phyloP scores from a whole-genome alignment of 2,113 vertebrate genomes.

The Cygnus buccinator region DNA sequence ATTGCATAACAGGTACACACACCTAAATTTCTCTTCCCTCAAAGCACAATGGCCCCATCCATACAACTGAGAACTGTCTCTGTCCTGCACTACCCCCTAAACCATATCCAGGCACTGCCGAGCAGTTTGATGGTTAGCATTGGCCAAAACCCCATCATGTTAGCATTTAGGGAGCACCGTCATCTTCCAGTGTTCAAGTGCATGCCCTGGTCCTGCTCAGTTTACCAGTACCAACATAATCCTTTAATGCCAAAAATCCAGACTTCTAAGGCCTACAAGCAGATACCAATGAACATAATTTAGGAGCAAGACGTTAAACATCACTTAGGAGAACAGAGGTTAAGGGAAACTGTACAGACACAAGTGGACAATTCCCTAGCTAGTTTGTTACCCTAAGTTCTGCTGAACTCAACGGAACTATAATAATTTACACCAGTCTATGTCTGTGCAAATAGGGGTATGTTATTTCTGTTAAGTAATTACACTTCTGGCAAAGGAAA shows the following conservation, averaged over 20 bases:
- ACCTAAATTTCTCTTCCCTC: background rate
- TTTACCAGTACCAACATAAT: background rate
- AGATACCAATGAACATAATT: background rate
- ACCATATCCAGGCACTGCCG: background rate
- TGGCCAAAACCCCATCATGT: background rate
- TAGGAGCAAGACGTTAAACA: background rate
- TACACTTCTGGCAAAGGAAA: conserved; percentile 30
- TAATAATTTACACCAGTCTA: background rate
- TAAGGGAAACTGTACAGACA: background rate
- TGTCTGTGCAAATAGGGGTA: background rate
- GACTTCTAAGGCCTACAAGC: background rate
- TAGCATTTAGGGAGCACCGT: background rate
- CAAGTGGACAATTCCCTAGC: background rate
- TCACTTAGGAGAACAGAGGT: background rate
- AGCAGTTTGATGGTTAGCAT: background rate
- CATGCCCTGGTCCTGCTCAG: background rate
- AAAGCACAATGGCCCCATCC: background rate
- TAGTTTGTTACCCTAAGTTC: background rate
- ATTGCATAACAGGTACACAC: accelerated
- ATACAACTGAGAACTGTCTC: background rate
- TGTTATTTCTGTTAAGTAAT: conserved; percentile 21
- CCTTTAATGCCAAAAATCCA: background rate
- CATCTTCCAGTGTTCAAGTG: background rate
- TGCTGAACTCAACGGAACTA: background rate
- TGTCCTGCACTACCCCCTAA: background rate